Conservation (phyloP, 2,797 vertebrate genomes). For the Otolemur crassicaudatus region DNA sequence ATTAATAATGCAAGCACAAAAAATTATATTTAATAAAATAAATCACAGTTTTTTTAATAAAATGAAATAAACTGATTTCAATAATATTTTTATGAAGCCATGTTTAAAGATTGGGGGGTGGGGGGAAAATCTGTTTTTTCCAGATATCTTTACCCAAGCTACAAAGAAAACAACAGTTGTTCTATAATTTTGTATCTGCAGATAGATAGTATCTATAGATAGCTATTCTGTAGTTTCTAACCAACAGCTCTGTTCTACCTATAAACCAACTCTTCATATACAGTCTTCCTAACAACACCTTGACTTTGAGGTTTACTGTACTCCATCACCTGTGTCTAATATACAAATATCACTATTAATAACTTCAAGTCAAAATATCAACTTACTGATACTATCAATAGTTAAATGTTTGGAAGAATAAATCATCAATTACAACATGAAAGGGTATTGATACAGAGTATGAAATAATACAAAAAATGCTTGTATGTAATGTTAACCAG, state of each 20-base stretch:
- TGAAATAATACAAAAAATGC: background rate
- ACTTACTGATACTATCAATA: background rate
- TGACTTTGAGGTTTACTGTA: background rate
- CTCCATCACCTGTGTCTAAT: background rate
- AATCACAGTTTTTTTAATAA: background rate
- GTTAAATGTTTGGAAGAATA: constrained; percentile 36
- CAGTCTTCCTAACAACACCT: background rate
- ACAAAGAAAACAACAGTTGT: background rate
- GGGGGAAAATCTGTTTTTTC: background rate
- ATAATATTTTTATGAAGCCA: background rate
- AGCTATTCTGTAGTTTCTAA: background rate
- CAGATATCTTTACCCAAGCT: constrained; percentile 7
- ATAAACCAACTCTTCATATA: background rate
- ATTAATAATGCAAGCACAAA: background rate
- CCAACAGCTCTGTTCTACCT: background rate
- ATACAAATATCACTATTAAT: background rate
- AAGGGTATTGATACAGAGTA: background rate
- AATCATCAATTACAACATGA: background rate
- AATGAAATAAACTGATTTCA: background rate
- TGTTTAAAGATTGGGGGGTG: background rate
- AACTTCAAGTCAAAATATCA: constrained; percentile 8
- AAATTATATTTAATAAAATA: background rate
- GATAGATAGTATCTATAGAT: background rate
- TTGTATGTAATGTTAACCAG: constrained; percentile 1
- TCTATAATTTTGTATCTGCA: background rate